Conservation (phyloP, 2,797 vertebrate species). For the Macropodus opercularis region DNA sequence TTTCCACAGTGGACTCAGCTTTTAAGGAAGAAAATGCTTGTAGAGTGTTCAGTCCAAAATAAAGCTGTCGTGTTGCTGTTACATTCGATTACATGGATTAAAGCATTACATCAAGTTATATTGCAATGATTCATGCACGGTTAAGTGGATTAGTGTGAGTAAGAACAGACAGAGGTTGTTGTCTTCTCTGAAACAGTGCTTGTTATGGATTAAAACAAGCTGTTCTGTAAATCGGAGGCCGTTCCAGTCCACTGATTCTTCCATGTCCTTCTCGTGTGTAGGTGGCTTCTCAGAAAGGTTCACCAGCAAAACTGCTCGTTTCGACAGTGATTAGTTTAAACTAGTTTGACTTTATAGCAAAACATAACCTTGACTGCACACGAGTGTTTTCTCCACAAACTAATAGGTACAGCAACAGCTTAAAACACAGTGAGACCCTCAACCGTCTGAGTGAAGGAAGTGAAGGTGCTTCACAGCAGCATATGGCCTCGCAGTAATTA, state of each 20-base stretch:
- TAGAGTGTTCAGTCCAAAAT: constrained; percentile 10
- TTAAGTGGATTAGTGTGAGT: constrained; percentile 40
- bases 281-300: too few relatives aligned
- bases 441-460: constrained; percentile 5
- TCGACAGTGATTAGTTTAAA: neutral
- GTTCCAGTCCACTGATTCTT: constrained; percentile 4
- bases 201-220: constrained; percentile 30
- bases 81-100: constrained; percentile 29
- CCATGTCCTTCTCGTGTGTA: neutral
- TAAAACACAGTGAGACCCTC: constrained; percentile 8
- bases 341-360: constrained; percentile 1
- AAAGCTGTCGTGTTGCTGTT: constrained; percentile 21
- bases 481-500: constrained; percentile 65
- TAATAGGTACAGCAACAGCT: constrained; percentile 35
- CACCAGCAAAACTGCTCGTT: constrained; percentile 3
- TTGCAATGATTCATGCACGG: constrained; percentile 32
- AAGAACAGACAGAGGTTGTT: constrained; percentile 27
- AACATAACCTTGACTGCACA: constrained; percentile 1
- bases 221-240: constrained; percentile 8
- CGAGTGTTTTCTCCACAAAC: constrained; percentile 7
- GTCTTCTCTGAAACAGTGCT: constrained; percentile 12
- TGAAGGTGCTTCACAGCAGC: constrained; percentile 33
- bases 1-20: constrained; percentile 19
- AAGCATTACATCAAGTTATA: constrained; percentile 28
- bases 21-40: constrained; percentile 9